Evolutionary conservation across 2,113 vertebrate species (phyloP).

Genomic region (Dunckerocampus dactyliophorus): DNA sequence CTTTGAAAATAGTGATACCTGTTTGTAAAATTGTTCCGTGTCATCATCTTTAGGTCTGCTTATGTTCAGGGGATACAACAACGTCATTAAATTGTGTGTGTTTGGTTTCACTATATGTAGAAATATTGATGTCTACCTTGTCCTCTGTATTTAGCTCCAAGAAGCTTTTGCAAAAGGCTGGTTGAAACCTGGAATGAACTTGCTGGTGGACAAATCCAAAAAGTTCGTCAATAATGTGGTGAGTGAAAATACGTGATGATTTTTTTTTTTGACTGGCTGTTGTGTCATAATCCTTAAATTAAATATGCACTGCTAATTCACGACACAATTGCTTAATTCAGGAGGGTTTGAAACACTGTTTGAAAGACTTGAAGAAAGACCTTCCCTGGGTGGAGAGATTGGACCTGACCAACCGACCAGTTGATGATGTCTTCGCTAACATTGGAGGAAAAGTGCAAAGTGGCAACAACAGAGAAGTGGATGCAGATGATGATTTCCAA

Average conservation of each 20-base stretch:
- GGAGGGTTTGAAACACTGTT: constrained; percentile 82
- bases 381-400: constrained; percentile 89
- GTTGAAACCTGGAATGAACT: constrained; percentile 88
- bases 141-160: constrained; percentile 77
- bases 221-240: constrained; percentile 80
- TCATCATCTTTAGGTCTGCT: background rate
- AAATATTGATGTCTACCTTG: background rate
- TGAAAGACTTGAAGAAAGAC: constrained; percentile 79
- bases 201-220: constrained; percentile 77
- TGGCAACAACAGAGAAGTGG: constrained; percentile 39
- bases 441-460: constrained; percentile 33
- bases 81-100: background rate
- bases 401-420: constrained; percentile 78
- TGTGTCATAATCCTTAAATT: background rate
- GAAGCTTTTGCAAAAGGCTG: constrained; percentile 82
- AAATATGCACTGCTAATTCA: background rate
- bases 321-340: constrained; percentile 45
- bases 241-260: constrained; percentile 48
- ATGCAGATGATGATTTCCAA: constrained; percentile 90
- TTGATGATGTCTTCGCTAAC: constrained; percentile 52
- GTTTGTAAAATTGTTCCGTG: background rate
- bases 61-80: background rate
- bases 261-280: background rate
- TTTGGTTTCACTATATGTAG: background rate
- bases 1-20: background rate